Evolutionary conservation across 2,797 vertebrate genomes (phyloP).

Genomic region (Eidolon dupreanum): DNA sequence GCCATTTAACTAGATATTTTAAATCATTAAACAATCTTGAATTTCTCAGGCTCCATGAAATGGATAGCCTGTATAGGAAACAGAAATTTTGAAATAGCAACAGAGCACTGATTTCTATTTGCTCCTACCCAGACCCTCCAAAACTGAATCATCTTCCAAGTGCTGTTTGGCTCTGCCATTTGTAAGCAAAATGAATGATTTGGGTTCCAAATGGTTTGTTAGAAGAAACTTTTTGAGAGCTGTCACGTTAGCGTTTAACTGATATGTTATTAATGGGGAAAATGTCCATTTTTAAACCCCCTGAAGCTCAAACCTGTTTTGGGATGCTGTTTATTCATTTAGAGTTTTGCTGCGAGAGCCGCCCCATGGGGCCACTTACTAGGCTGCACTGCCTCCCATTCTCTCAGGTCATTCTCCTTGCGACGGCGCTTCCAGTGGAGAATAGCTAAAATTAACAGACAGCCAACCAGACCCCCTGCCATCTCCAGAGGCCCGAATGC

Average conservation of each 20-base stretch:
- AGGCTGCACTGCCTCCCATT: slow-evolving; percentile 31
- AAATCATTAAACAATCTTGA: slow-evolving; percentile 1
- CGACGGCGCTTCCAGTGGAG: slow-evolving; percentile 65
- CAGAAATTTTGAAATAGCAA: not conserved
- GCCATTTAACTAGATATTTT: not conserved
- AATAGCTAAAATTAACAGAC: slow-evolving; percentile 77
- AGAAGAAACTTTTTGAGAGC: slow-evolving; percentile 60
- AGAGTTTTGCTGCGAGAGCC: slow-evolving; percentile 55
- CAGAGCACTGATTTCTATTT: not conserved
- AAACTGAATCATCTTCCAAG: not conserved
- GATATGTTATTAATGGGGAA: slow-evolving; percentile 60
- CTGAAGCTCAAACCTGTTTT: slow-evolving; percentile 51
- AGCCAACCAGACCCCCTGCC: slow-evolving; percentile 71
- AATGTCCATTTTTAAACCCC: slow-evolving; percentile 46
- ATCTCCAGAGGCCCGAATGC: slow-evolving; percentile 67
- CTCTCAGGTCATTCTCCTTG: slow-evolving; percentile 58
- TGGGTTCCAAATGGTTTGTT: slow-evolving; percentile 48
- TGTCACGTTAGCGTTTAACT: slow-evolving; percentile 49
- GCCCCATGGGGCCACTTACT: slow-evolving; percentile 71
- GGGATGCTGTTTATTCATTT: slow-evolving; percentile 71
- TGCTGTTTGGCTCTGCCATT: not conserved
- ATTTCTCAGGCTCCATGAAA: not conserved
- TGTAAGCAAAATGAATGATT: not conserved
- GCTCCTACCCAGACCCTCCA: not conserved
- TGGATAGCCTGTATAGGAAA: not conserved